Evolutionary conservation across 2,113 vertebrate species (phyloP), one percentile per base, ranked within the genome.

Genomic region (Anoura caudifer): DNA sequence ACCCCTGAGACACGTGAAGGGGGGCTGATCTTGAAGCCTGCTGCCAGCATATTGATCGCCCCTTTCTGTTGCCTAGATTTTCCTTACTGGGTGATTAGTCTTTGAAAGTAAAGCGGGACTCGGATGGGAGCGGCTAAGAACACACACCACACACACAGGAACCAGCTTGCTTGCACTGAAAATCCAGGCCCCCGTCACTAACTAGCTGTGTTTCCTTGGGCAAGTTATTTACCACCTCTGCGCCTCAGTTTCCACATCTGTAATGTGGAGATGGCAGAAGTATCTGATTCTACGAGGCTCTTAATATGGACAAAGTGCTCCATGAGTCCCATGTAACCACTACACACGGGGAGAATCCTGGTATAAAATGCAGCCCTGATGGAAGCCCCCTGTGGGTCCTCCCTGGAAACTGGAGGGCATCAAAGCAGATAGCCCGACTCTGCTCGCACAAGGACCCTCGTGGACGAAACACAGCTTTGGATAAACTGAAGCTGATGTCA

Each of bases 61-160:
- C 7, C 26, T 36, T 26, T 36, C 2, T 36, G 43, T 7, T 20
- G 22, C 47, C 41, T 86, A 2, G 28, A 59, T 50, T 77, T 77
- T 54, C 19, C 70, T 72, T 22, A 41, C 50, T 50, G 28, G 72
- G 76, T 67, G 38, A 56, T 16, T 26, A 15, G 28, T 28, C 63
- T 91, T 75, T 80, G 54, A 38, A 79, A 83, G 56, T n/a, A 54
- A 80, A 54, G 69, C 2, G n/a, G 84, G 10, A 24, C 47, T 75
- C 45, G 75, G 63, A 50, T 33, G n/a, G 33, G 3, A 10, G 24
- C 0, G 6, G 47, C 38, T 79, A 82, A 56, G 52, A 95, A 24
- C 8, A 13, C 0, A 54, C 54, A 72, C 7, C 8, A 13, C 0
- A 54, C 54, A 72, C 7, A 1, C 16, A 24, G 45, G 50, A 95